These are phyloP conservation scores for Eurystomus glaucurus DNA, from an alignment of 2,797 vertebrate genomes.

Conservation along the genomic window DNA sequence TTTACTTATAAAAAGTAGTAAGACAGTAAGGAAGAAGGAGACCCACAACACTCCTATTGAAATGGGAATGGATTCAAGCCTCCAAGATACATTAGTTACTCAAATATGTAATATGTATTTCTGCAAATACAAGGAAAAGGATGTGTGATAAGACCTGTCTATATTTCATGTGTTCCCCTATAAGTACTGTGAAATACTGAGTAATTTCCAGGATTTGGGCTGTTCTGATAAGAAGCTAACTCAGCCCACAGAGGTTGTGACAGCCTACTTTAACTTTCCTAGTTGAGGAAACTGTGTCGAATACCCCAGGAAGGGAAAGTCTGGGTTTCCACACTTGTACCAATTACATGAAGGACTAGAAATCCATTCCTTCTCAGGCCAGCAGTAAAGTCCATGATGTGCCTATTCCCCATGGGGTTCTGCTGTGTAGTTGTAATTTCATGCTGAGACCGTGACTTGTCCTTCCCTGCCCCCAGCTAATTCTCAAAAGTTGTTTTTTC, in stretches of 20 bases:
- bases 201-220: neutral
- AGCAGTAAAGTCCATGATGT: neutral
- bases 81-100: neutral
- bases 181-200: neutral
- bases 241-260: neutral
- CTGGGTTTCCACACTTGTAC: neutral
- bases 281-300: neutral
- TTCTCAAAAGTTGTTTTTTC: neutral
- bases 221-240: neutral
- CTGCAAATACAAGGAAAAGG: neutral
- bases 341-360: neutral
- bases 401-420: neutral
- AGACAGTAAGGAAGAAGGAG: neutral
- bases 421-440: neutral
- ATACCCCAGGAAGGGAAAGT: neutral
- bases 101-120: neutral
- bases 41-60: neutral
- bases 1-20: neutral
- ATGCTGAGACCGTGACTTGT: neutral
- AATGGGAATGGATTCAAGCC: neutral
- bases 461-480: accelerated
- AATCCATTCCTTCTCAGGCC: neutral
- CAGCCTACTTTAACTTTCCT: neutral
- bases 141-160: neutral
- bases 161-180: neutral